Conservation (phyloP, 2,797 vertebrate genomes). For the Pangasius macronema region DNA sequence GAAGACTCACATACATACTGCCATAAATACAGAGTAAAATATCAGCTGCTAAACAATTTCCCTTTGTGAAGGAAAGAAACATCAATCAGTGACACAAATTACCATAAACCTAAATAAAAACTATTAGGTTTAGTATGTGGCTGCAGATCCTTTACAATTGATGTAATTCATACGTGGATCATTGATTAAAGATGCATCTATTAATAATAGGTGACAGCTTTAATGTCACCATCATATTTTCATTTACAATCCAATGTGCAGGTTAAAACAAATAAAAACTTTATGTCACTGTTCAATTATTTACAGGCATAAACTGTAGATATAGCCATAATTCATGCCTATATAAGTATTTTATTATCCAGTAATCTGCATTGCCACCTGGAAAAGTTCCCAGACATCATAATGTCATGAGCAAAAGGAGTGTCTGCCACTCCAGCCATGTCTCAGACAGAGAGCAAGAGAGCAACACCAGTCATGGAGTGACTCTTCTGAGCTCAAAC, state of each 20-base stretch:
- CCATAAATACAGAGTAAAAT: not conserved
- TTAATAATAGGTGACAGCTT: not conserved
- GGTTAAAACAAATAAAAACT: not conserved
- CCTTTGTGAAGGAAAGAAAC: not conserved
- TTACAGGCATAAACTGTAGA: not conserved
- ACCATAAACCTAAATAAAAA: not conserved
- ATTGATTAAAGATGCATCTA: not conserved
- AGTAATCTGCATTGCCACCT: not conserved
- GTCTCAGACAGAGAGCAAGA: not conserved
- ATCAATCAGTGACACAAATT: not conserved
- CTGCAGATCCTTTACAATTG: not conserved
- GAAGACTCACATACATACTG: not conserved
- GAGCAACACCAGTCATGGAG: not conserved
- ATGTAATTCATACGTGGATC: not conserved
- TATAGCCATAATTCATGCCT: not conserved
- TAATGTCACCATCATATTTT: not conserved
- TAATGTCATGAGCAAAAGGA: not conserved
- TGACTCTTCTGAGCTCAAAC: not conserved
- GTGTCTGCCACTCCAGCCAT: not conserved
- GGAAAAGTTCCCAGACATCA: constrained; percentile 10
- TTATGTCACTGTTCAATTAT: not conserved
- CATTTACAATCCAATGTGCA: not conserved
- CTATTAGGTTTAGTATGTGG: not conserved
- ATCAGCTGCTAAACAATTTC: not conserved
- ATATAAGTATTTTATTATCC: constrained; percentile 12